These are phyloP conservation scores for Alligator sinensis DNA, from an alignment of 2,113 vertebrate species.

Conservation along the genomic window DNA sequence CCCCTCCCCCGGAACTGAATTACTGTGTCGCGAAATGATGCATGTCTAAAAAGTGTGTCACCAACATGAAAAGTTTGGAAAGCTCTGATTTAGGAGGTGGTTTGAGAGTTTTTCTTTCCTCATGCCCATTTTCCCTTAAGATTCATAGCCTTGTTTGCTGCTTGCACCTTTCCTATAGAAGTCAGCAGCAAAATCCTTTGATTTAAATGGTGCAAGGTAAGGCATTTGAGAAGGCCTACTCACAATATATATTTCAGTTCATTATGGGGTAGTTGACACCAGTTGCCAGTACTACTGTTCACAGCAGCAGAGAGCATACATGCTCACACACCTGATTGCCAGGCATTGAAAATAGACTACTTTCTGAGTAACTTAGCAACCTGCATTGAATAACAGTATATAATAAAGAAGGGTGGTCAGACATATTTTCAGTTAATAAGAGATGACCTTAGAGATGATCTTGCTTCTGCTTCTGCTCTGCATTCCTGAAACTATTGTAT, in stretches of 20 bases:
- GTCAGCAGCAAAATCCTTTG: background rate
- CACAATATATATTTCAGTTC: background rate
- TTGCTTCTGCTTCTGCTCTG: background rate
- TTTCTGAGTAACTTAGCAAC: background rate
- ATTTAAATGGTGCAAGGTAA: background rate
- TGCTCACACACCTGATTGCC: background rate
- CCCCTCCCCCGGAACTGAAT: too few relatives aligned
- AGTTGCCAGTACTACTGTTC: too few relatives aligned
- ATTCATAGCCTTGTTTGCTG: background rate
- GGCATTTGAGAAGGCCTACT: background rate
- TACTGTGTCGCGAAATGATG: too few relatives aligned
- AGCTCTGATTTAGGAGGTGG: too few relatives aligned
- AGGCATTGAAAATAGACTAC: background rate
- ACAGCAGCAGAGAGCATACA: too few relatives aligned
- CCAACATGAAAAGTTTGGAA: too few relatives aligned
- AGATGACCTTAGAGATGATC: too few relatives aligned
- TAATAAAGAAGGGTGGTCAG: background rate
- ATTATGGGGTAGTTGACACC: background rate
- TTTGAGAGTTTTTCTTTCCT: too few relatives aligned
- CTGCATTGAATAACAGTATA: background rate
- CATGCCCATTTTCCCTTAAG: too few relatives aligned
- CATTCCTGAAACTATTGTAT: fast-evolving
- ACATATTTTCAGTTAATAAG: background rate
- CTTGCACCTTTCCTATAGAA: background rate
- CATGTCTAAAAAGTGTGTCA: too few relatives aligned